phyloP scores from a whole-genome alignment of 2,113 vertebrate species.

The Tupaia chinensis region DNA sequence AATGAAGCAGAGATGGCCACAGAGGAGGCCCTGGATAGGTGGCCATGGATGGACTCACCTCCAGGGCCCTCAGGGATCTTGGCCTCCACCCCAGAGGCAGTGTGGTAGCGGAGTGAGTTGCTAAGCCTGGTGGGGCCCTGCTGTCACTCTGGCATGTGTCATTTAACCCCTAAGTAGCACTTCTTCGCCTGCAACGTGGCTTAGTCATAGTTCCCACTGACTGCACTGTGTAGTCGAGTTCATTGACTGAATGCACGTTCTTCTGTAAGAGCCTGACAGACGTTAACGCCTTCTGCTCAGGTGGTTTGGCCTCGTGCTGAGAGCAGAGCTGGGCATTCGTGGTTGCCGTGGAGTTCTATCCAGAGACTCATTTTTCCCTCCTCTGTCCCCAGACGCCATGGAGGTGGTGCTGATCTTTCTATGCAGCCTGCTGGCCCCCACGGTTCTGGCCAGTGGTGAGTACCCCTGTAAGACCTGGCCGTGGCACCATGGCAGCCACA shows the following conservation, averaged over 20 bases:
- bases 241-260: accelerated
- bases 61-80: background rate
- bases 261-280: background rate
- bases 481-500: background rate
- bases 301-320: background rate
- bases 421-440: constrained; percentile 92
- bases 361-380: background rate
- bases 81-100: background rate
- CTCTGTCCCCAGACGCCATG: constrained; percentile 91
- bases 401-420: constrained; percentile 92
- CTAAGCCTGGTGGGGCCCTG: no score
- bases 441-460: constrained; percentile 90
- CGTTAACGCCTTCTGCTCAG: accelerated
- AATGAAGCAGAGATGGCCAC: background rate
- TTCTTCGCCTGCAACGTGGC: background rate
- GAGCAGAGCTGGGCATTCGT: no score
- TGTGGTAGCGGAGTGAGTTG: accelerated
- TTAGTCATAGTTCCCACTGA: background rate
- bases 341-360: background rate
- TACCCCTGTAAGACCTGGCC: constrained; percentile 1
- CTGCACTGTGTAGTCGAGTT: accelerated
- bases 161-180: background rate
- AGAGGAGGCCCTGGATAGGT: background rate
- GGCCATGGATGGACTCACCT: background rate
- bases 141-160: accelerated